Base-by-base conservation (phyloP, 2,113 vertebrate species). In the Podilymbus podiceps region DNA sequence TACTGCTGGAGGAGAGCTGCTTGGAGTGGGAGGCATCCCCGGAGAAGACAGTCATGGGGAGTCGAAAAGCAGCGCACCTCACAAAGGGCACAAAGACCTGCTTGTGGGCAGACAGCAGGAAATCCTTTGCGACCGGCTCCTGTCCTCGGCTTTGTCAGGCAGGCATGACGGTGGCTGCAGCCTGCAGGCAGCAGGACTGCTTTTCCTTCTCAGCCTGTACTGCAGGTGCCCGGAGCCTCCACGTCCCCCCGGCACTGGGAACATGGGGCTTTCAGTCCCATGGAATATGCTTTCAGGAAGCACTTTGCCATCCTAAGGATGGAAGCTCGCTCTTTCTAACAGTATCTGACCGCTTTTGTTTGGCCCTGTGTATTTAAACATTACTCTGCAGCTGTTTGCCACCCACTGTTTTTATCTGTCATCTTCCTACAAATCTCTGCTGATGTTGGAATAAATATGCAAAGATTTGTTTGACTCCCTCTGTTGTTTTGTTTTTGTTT, bases 161-260 rank as follows among this genome's bases (percentile, higher is more conserved):
- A 75, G 84, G 76, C 14, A 4, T 89, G 93, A 69, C 68, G 0
- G 6, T n/a, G 63, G 76, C 53, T 50, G 40, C 79, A 25, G 85
- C 46, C 69, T 60, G 42, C 31, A 28, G 35, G 56, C 56, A 76
- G 66, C 28, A 21, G 60, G 47, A 31, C 40, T 59, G 46, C 27
- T 60, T 81, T 69, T 35, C 31, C 55, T 73, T 15, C 31, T 19
- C n/a, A 16, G 4, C 31, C 27, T n/a, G 24, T 18, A 13, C n/a
- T 38, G 71, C 38, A 60, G n/a, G 6, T 62, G 35, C 28, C 21
- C 3, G 0, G 7, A 55, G 11, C 21, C 25, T 52, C 40, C 50
- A 5, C 3, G 0, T 55, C 47, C 67, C 46, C 7, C 8, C 1
- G 1, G 46, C 7, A 15, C 55, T 66, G 1, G 0, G 50, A 58